A percentile compares a stretch with the other conserved stretches of the same genome.
Conservation (phyloP, 2,888 invertebrate genomes). For the Pandemis cinnamomeana region DNA sequence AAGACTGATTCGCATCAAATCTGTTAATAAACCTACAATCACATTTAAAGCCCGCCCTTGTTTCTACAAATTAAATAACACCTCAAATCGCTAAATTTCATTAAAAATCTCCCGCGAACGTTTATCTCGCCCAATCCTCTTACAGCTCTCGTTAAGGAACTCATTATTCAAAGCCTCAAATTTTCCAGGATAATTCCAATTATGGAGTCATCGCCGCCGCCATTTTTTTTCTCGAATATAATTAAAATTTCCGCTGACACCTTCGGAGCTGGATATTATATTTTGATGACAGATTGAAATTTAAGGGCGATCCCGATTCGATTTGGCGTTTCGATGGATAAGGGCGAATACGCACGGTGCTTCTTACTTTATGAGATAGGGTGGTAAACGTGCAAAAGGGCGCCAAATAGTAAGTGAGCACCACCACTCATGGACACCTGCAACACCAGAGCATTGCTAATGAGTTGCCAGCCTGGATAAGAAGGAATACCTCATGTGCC, state of each 20-base stretch:
- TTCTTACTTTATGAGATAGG: too few relatives aligned
- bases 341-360: too few relatives aligned
- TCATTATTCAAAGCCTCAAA: conserved; percentile 72
- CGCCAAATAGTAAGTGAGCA: too few relatives aligned
- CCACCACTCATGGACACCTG: too few relatives aligned
- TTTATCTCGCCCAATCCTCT: conserved; percentile 58
- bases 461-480: too few relatives aligned
- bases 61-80: conserved; percentile 9
- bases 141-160: conserved; percentile 56
- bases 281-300: conserved; percentile 55
- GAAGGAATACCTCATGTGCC: too few relatives aligned
- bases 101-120: conserved; percentile 25
- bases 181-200: conserved; percentile 72
- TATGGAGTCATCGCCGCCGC: conserved; percentile 58
- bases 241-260: conserved; percentile 74
- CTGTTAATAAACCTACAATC: background rate
- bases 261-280: conserved; percentile 60
- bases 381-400: too few relatives aligned
- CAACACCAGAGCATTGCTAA: too few relatives aligned
- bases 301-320: conserved; percentile 12
- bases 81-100: conserved; percentile 8
- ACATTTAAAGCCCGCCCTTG: background rate
- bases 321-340: background rate
- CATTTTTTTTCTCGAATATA: conserved; percentile 62
- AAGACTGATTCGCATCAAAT: background rate